These are phyloP conservation scores for Epinotia brunnichana DNA, from an alignment of 2,888 invertebrate genomes.

Conservation along the genomic window DNA sequence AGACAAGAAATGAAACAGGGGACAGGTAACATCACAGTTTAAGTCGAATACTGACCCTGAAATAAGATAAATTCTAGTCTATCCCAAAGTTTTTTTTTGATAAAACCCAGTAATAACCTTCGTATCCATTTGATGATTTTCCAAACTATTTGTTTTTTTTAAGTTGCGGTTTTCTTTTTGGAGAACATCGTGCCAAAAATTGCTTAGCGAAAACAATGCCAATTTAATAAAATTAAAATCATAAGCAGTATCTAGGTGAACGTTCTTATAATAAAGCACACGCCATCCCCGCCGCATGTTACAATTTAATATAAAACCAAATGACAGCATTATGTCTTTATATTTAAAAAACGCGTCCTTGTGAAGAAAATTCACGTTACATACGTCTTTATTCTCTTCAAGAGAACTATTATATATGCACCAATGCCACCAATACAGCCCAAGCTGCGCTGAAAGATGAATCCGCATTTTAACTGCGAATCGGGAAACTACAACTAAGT, in stretches of 20 bases:
- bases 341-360: background rate
- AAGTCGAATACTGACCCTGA: too few relatives aligned
- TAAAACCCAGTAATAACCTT: too few relatives aligned
- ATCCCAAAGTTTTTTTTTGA: too few relatives aligned
- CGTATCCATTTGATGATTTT: background rate
- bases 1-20: too few relatives aligned
- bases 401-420: constrained; percentile 19
- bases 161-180: background rate
- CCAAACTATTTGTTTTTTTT: background rate
- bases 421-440: constrained; percentile 6
- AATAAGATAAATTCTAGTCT: too few relatives aligned
- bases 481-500: constrained; percentile 27
- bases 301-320: constrained; percentile 41
- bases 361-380: background rate
- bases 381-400: background rate
- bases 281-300: constrained; percentile 26
- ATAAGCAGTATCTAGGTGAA: background rate
- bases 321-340: constrained; percentile 17
- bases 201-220: background rate
- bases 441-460: constrained; percentile 30
- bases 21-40: too few relatives aligned
- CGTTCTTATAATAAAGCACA: constrained; percentile 8
- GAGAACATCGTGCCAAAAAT: background rate
- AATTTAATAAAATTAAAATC: constrained; percentile 17
- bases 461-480: constrained; percentile 34